These are phyloP conservation scores for Achatina immaculata DNA, from an alignment of 1,140 invertebrate genomes.

Conservation along the genomic window DNA sequence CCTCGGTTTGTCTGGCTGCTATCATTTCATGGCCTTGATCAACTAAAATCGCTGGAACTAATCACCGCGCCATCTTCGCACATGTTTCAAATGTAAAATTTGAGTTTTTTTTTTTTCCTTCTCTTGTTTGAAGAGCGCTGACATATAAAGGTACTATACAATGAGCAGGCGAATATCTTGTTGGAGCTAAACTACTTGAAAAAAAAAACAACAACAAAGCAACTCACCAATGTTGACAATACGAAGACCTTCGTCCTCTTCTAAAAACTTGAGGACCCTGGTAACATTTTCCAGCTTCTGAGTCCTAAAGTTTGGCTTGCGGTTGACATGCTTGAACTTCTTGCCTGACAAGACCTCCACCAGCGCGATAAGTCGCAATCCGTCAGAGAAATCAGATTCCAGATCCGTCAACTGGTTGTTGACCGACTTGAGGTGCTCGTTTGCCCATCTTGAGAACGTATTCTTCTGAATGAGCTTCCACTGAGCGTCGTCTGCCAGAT, in stretches of 20 bases:
- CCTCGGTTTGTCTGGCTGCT: too few relatives aligned
- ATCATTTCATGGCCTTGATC: too few relatives aligned
- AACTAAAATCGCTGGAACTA: too few relatives aligned
- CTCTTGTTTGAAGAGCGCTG: too few relatives aligned
- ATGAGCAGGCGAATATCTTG: too few relatives aligned
- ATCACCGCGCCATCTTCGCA: too few relatives aligned
- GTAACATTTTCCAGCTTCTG: conserved; percentile 87
- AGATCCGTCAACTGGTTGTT: conserved; percentile 85
- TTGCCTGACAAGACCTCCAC: conserved; percentile 90
- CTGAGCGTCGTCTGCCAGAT: conserved; percentile 90
- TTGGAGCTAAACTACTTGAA: too few relatives aligned
- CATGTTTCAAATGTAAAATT: too few relatives aligned
- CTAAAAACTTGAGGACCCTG: conserved; percentile 88
- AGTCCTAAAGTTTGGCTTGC: conserved; percentile 87
- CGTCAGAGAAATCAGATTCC: conserved; percentile 89
- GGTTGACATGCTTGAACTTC: conserved; percentile 86
- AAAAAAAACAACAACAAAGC: too few relatives aligned
- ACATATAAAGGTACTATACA: too few relatives aligned
- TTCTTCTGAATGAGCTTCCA: conserved; percentile 97
- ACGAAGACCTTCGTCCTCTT: conserved; percentile 88
- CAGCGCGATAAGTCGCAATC: conserved; percentile 84
- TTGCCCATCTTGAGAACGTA: conserved; percentile 95
- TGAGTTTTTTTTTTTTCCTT: too few relatives aligned
- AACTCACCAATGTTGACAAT: conserved; percentile 94
- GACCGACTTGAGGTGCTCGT: conserved; percentile 89